Conservation (phyloP, 2,113 vertebrate species). For the Xiphophorus couchianus region DNA sequence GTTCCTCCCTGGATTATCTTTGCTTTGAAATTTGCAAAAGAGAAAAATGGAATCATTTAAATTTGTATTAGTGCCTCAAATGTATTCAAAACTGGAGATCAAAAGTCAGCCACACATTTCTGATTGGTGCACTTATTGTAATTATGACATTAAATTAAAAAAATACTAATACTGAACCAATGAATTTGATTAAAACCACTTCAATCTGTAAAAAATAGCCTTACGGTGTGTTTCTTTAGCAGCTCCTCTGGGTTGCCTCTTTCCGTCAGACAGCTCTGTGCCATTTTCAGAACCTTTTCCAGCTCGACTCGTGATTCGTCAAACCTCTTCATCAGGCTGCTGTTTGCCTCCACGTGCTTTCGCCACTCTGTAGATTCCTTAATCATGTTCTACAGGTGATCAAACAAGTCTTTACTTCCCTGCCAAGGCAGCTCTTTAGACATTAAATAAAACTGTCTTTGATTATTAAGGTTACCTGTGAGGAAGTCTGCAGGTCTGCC, state of each 20-base stretch:
- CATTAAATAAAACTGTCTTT: accelerated
- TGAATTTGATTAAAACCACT: not conserved
- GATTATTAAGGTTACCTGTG: constrained; percentile 80
- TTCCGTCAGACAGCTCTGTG: constrained; percentile 87
- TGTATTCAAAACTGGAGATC: not conserved
- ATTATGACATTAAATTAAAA: not conserved
- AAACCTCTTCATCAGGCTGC: constrained; percentile 94
- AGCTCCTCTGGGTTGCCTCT: constrained; percentile 92
- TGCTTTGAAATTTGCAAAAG: not conserved
- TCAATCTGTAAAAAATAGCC: constrained; percentile 28
- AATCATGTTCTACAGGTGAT: constrained; percentile 83
- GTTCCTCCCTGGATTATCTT: not conserved
- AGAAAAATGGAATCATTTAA: not conserved
- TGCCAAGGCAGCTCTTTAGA: not conserved
- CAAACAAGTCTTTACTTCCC: not conserved
- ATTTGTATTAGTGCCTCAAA: not conserved
- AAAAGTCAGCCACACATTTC: not conserved
- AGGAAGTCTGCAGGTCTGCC: constrained; percentile 86
- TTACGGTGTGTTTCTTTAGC: constrained; percentile 91
- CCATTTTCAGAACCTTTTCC: constrained; percentile 90
- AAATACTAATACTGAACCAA: not conserved
- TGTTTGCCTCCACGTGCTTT: constrained; percentile 91
- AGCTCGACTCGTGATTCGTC: constrained; percentile 94
- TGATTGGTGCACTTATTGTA: not conserved
- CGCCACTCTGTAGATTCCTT: constrained; percentile 93